These are phyloP conservation scores for Rutilus rutilus DNA, from an alignment of 2,113 vertebrate genomes.

Conservation along the genomic window DNA sequence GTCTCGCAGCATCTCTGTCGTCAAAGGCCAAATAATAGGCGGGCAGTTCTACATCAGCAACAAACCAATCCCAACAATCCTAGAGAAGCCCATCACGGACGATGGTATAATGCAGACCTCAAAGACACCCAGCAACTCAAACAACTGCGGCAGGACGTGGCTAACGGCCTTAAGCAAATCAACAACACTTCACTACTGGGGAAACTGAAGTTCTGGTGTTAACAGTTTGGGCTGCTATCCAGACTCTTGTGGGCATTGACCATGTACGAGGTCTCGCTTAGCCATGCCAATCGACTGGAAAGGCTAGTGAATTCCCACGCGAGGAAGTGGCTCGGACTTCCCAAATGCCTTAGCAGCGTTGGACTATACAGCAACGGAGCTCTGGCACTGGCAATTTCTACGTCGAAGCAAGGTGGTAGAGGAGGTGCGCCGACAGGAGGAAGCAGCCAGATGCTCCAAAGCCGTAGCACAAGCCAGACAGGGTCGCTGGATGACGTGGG, in stretches of 20 bases:
- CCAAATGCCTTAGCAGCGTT: neutral
- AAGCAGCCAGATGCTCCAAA: neutral
- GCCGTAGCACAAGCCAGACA: too few relatives aligned
- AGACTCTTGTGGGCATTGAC: neutral
- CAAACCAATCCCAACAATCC: slow-evolving; percentile 19
- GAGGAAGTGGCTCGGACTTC: neutral
- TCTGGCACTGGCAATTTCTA: neutral
- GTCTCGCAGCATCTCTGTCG: neutral
- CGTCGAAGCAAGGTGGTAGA: neutral
- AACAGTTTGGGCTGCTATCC: neutral
- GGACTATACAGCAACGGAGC: neutral
- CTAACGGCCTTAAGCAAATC: neutral
- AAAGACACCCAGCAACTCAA: neutral
- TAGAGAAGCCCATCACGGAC: neutral
- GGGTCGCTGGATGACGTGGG: too few relatives aligned
- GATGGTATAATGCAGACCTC: slow-evolving; percentile 20
- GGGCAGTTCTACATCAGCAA: slow-evolving; percentile 4
- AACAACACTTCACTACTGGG: neutral
- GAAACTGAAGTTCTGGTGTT: neutral
- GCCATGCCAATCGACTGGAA: neutral
- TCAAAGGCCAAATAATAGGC: neutral
- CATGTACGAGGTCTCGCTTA: neutral
- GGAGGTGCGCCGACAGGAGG: neutral
- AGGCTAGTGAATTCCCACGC: neutral
- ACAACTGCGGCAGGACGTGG: too few relatives aligned